Evolutionary conservation across 2,113 vertebrate genomes (phyloP).

Genomic region (Pungitius pungitius): DNA sequence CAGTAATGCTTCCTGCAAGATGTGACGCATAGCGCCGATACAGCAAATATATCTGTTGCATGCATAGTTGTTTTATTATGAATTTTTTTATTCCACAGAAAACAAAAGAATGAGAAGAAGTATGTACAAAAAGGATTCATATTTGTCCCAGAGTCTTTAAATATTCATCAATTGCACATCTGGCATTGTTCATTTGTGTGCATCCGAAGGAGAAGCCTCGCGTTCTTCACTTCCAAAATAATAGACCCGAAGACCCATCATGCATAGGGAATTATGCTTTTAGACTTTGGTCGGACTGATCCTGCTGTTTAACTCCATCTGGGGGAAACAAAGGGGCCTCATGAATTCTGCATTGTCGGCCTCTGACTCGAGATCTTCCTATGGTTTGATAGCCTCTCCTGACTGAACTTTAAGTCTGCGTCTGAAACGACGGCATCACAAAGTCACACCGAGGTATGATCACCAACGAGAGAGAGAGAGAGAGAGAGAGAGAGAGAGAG

Average conservation of each 20-base stretch:
- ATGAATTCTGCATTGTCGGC: slow-evolving; percentile 68
- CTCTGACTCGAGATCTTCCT: slow-evolving; percentile 30
- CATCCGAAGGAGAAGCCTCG: slow-evolving; percentile 43
- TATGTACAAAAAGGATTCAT: slow-evolving; percentile 36
- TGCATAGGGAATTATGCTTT: slow-evolving; percentile 76
- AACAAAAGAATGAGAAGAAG: slow-evolving; percentile 62
- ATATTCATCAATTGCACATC: slow-evolving; percentile 74
- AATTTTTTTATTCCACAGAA: slow-evolving; percentile 73
- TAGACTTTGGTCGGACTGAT: slow-evolving; percentile 50
- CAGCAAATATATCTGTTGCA: slow-evolving; percentile 36
- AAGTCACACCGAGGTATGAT: slow-evolving; percentile 12
- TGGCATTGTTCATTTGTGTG: slow-evolving; percentile 69
- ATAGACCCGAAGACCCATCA: slow-evolving; percentile 61
- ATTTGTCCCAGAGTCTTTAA: slow-evolving; percentile 68
- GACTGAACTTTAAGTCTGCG: slow-evolving; percentile 13
- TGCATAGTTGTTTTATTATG: slow-evolving; percentile 64
- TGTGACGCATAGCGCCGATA: slow-evolving; percentile 6
- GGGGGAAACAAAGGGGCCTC: slow-evolving; percentile 48
- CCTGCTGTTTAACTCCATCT: slow-evolving; percentile 48
- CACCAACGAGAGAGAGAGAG: too few relatives aligned
- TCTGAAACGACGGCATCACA: slow-evolving; percentile 24
- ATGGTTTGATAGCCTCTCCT: slow-evolving; percentile 29
- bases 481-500: too few relatives aligned
- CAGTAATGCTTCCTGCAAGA: slow-evolving; percentile 24
- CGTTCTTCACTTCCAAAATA: slow-evolving; percentile 64